Percentiles rank a stretch among this genome's conserved stretches.
Conservation (phyloP, 2,888 invertebrate genomes). For the Xanthia icteritia region DNA sequence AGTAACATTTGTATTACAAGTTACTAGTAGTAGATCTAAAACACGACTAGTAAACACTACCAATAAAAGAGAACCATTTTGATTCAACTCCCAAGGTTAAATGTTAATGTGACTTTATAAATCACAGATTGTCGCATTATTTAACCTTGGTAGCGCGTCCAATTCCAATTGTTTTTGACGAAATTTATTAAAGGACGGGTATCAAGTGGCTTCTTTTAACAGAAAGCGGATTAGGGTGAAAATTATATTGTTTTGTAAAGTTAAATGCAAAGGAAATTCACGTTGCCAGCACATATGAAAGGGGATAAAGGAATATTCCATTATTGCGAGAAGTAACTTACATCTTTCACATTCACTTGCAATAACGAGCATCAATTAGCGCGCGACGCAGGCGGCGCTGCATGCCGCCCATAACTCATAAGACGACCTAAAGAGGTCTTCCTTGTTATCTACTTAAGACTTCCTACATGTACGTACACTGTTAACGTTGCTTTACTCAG, state of each 20-base stretch:
- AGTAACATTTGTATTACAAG: background rate
- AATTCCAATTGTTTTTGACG: conserved; percentile 50
- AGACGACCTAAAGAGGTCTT: conserved; percentile 70
- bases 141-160: conserved; percentile 46
- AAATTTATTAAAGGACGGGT: conserved; percentile 36
- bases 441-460: conserved; percentile 54
- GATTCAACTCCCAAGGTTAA: conserved; percentile 49
- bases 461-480: conserved; percentile 11
- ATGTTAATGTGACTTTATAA: conserved; percentile 54
- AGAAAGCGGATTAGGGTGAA: conserved; percentile 1
- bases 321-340: conserved; percentile 35
- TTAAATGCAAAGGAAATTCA: conserved; percentile 15
- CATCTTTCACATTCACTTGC: conserved; percentile 42
- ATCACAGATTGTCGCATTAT: conserved; percentile 55
- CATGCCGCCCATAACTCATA: conserved; percentile 80
- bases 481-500: background rate
- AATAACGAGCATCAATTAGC: conserved; percentile 80
- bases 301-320: conserved; percentile 10
- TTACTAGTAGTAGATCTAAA: conserved; percentile 6
- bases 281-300: conserved; percentile 1
- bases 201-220: conserved; percentile 21
- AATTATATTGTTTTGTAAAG: background rate
- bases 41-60: conserved; percentile 14
- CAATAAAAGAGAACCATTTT: conserved; percentile 40
- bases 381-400: conserved; percentile 58